A percentile compares a stretch with the other conserved stretches of the same genome.
Evolutionary conservation across 2,113 vertebrate genomes (phyloP).

Genomic region (Heterochromis multidens): DNA sequence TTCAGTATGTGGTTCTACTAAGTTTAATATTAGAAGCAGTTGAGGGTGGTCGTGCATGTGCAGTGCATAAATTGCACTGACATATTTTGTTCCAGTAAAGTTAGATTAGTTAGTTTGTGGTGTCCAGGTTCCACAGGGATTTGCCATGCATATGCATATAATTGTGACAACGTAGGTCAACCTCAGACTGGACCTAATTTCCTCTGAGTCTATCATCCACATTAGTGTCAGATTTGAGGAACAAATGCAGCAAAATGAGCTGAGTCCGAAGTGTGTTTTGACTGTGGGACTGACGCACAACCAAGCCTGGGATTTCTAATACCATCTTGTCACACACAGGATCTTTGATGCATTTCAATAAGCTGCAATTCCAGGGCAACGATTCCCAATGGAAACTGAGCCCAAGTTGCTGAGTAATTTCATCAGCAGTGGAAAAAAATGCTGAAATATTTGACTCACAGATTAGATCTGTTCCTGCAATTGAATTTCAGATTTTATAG

Average conservation of each 20-base stretch:
- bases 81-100: not conserved
- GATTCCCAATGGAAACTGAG: slow-evolving; percentile 11
- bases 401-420: slow-evolving; percentile 38
- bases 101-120: slow-evolving; percentile 23
- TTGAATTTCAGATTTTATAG: slow-evolving; percentile 4
- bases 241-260: not conserved
- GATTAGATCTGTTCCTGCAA: slow-evolving; percentile 17
- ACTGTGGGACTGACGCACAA: not conserved
- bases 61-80: not conserved
- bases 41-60: not conserved
- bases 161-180: slow-evolving; percentile 15
- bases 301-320: not conserved
- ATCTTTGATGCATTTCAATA: slow-evolving; percentile 28
- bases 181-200: slow-evolving; percentile 29
- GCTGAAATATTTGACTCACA: slow-evolving; percentile 20
- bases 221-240: not conserved
- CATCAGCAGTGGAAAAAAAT: slow-evolving; percentile 6
- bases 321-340: not conserved
- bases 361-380: not conserved
- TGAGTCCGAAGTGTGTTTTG: not conserved
- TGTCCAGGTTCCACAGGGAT: slow-evolving; percentile 16
- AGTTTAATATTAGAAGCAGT: slow-evolving; percentile 26
- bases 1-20: slow-evolving; percentile 12
- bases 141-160: not conserved
- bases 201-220: slow-evolving; percentile 11